Evolutionary conservation across 2,797 vertebrate genomes (phyloP), one percentile per base, ranked within the genome.

Genomic region (Chelon auratus): DNA sequence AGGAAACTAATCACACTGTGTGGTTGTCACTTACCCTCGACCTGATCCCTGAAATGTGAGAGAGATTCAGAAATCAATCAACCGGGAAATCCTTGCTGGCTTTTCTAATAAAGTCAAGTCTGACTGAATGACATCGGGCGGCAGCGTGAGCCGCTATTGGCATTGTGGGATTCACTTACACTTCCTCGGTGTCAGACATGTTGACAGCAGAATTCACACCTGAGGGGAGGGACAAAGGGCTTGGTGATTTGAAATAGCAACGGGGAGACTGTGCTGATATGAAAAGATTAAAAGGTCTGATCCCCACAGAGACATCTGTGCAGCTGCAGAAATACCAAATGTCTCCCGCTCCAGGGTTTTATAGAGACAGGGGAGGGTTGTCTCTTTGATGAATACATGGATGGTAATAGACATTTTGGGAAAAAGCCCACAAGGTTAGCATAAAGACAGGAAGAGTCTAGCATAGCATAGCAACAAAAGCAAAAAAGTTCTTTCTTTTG

Each of bases 141-240:
- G 30, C 37, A 47, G 54, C 17, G 30, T 33, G 30, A 33, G 30
- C 30, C 30, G 30, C 30, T 33, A 33, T 33, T 33, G 30, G 30
- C 30, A 33, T 33, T 33, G 24, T 26, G 53, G 5, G 71, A 14
- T 59, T 55, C 88, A 97, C 97, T 97, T 89, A 98, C 97, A 94
- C 90, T 88, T 97, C 96, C 82, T 98, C 97, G 0, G 93, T 95
- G 91, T 98, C 97, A 86, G 97, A 97, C 97, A 98, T 98, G 93
- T 72, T 91, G 94, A 91, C 81, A 81, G 79, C 17, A 86, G 91
- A 91, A 89, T 92, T 93, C 81, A 81, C 77, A 90, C 89, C 93
- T 94, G 91, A 91, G 36, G 57, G 39, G 39, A 45, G 66, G 81
- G 65, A 80, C 56, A 63, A 50, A 83, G 40, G 66, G 39, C 5